Conservation (phyloP, 2,888 invertebrate genomes). For the Panopea generosa region DNA sequence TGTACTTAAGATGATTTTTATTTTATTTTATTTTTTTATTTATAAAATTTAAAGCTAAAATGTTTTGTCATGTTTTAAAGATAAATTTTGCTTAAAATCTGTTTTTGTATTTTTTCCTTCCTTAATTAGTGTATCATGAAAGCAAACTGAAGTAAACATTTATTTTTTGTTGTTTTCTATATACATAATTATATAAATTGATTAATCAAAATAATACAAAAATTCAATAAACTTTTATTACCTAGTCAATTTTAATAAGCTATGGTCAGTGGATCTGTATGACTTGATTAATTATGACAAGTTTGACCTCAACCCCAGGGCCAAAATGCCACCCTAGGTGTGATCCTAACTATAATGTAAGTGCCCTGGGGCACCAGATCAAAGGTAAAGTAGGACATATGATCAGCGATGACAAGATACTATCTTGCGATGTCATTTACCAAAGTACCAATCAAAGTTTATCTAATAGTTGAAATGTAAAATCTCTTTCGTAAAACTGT, state of each 20-base stretch:
- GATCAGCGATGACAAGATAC: constrained; percentile 5
- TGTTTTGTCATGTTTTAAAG: too few species aligned
- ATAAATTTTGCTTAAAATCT: too few species aligned
- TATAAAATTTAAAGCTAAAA: too few species aligned
- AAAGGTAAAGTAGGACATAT: constrained; percentile 12
- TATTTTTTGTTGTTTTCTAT: background rate
- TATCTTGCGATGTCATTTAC: constrained; percentile 2
- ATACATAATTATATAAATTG: background rate
- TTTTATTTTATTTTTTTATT: too few species aligned
- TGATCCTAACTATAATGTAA: constrained; percentile 35
- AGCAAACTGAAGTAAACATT: too few species aligned
- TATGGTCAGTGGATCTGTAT: background rate
- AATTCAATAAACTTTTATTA: too few species aligned
- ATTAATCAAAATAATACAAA: background rate
- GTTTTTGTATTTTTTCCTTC: too few species aligned
- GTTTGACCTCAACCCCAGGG: constrained; percentile 45
- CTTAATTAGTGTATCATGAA: too few species aligned
- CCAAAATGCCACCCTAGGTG: constrained; percentile 53
- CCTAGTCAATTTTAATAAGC: too few species aligned
- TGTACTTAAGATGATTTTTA: too few species aligned
- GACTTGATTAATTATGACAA: constrained; percentile 53
- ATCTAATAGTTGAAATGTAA: background rate
- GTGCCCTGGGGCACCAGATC: constrained; percentile 34
- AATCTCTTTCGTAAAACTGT: constrained; percentile 7
- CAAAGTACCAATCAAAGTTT: constrained; percentile 3